phyloP scores from a whole-genome alignment of 2,797 vertebrate genomes.

The Gymnoscopelus microlampas region DNA sequence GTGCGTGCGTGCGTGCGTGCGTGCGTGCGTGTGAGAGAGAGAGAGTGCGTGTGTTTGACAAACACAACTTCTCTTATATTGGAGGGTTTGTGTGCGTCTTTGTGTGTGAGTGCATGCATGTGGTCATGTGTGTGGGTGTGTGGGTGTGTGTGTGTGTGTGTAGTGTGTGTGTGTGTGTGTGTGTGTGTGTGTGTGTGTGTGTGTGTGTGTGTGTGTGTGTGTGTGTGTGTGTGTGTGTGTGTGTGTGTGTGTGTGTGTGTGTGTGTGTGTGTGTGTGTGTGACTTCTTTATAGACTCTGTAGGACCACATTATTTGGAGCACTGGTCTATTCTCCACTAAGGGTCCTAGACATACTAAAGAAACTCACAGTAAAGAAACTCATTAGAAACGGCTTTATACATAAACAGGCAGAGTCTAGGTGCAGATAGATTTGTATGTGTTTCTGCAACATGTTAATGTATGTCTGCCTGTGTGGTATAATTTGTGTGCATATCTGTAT shows the following conservation, averaged over 20 bases:
- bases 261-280: slow-evolving; percentile 6
- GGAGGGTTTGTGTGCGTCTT: slow-evolving; percentile 20
- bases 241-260: slow-evolving; percentile 7
- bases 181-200: slow-evolving; percentile 7
- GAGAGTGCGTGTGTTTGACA: background rate
- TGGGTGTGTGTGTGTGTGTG: slow-evolving; percentile 19
- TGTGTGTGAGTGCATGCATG: slow-evolving; percentile 12
- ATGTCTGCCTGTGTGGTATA: no score
- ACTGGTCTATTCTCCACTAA: slow-evolving; percentile 54
- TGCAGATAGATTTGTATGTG: no score
- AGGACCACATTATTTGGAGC: slow-evolving; percentile 27
- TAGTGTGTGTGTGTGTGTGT: slow-evolving; percentile 7
- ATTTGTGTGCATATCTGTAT: slow-evolving; percentile 9
- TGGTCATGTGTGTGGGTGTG: background rate
- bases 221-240: slow-evolving; percentile 20
- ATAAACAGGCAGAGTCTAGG: no score
- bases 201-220: slow-evolving; percentile 9
- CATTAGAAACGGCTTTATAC: slow-evolving; percentile 68
- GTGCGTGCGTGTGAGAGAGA: background rate
- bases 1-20: background rate
- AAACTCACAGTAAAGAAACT: slow-evolving; percentile 56
- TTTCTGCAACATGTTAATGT: no score
- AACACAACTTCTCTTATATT: no score
- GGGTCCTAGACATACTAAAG: slow-evolving; percentile 35
- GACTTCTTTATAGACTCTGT: slow-evolving; percentile 44